Evolutionary conservation across 2,113 vertebrate genomes (phyloP).

Genomic region (Progne subis): DNA sequence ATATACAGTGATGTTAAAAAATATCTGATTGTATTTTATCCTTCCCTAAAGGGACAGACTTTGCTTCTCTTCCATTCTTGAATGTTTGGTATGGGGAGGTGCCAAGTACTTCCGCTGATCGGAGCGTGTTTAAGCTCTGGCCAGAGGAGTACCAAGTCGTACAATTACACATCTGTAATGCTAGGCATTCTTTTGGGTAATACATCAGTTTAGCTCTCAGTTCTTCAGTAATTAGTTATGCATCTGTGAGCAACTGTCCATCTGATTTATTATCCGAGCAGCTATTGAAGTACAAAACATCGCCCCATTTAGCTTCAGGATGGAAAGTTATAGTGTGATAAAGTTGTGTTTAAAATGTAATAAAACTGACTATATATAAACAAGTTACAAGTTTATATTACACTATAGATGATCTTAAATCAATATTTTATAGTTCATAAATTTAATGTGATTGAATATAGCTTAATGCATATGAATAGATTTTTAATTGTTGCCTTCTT

Average conservation of each 20-base stretch:
- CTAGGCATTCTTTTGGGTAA: conserved; percentile 1
- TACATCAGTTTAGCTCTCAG: background rate
- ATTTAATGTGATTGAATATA: background rate
- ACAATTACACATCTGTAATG: conserved; percentile 2
- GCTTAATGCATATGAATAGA: background rate
- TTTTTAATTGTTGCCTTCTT: conserved; percentile 29
- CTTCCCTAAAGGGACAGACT: background rate
- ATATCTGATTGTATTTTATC: background rate
- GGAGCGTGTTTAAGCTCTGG: background rate
- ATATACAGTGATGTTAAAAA: background rate
- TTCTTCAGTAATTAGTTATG: conserved; percentile 43
- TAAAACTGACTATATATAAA: conserved; percentile 26
- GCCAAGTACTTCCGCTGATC: background rate
- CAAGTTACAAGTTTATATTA: conserved; percentile 12
- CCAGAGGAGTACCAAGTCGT: background rate
- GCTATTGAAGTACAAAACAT: conserved; percentile 16
- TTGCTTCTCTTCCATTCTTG: conserved; percentile 4
- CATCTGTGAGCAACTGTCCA: conserved; percentile 44
- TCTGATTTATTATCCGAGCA: conserved; percentile 25
- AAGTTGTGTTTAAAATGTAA: conserved; percentile 34
- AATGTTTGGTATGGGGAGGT: background rate
- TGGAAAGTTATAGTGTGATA: conserved; percentile 17
- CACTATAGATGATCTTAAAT: background rate
- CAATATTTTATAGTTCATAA: conserved; percentile 27
- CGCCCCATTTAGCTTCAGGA: background rate